phyloP scores from a whole-genome alignment of 2,797 vertebrate species.

The Amblyopsis hoosieri region DNA sequence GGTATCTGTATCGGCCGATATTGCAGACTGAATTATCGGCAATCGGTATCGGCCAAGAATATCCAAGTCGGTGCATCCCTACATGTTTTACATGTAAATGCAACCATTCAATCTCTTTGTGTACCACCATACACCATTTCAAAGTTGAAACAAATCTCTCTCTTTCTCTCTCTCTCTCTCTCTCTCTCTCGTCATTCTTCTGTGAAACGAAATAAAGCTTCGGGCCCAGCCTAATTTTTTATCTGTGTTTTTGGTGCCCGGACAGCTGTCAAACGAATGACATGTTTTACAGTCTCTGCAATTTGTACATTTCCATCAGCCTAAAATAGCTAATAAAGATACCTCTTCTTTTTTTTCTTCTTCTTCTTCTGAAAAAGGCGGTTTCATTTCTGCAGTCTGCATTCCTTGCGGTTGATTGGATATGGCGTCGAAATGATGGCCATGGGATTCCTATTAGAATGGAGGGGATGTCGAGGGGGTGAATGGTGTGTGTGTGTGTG shows the following conservation, averaged over 20 bases:
- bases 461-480: slow-evolving; percentile 16
- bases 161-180: neutral
- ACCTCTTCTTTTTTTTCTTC: too few relatives aligned
- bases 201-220: slow-evolving; percentile 30
- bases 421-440: slow-evolving; percentile 66
- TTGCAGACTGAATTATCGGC: too few relatives aligned
- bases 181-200: neutral
- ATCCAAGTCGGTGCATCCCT: neutral
- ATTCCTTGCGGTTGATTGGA: slow-evolving; percentile 57
- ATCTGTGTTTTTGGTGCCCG: slow-evolving; percentile 35
- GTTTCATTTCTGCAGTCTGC: slow-evolving; percentile 51
- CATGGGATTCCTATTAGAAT: slow-evolving; percentile 56
- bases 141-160: neutral
- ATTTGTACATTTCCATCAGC: slow-evolving; percentile 66
- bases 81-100: neutral
- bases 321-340: slow-evolving; percentile 54
- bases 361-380: slow-evolving; percentile 39
- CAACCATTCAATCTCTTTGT: neutral
- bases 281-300: slow-evolving; percentile 60
- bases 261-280: slow-evolving; percentile 61
- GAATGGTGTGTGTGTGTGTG: too few relatives aligned
- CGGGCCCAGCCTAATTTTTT: slow-evolving; percentile 44
- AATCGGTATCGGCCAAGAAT: too few relatives aligned
- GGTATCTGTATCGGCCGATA: too few relatives aligned
- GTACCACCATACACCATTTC: too few relatives aligned